These are phyloP conservation scores for Megalurothrips usitatus DNA, from an alignment of 2,888 invertebrate species.

Conservation along the genomic window DNA sequence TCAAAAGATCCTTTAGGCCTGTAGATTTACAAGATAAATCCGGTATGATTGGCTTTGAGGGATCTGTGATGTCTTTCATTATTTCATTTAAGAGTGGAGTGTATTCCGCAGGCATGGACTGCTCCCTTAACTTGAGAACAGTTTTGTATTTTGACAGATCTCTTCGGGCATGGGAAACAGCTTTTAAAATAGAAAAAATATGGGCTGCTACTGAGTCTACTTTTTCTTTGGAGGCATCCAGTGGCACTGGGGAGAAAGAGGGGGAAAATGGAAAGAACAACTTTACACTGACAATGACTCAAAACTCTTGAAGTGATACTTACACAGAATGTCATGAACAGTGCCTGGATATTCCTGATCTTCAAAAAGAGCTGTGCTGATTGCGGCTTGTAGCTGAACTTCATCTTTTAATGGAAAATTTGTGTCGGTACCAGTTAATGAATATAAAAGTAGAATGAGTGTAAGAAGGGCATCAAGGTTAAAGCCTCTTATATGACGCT, in stretches of 20 bases:
- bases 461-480: neutral
- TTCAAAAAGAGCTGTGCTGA: slow-evolving; percentile 1
- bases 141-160: neutral
- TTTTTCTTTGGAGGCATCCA: neutral
- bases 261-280: too few species aligned
- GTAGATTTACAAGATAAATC: neutral
- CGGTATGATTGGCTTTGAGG: neutral
- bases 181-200: neutral
- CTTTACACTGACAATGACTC: neutral
- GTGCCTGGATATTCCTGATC: neutral
- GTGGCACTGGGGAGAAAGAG: neutral
- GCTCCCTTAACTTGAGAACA: neutral
- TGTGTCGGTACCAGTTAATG: neutral
- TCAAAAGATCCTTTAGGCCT: neutral
- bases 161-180: neutral
- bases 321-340: neutral
- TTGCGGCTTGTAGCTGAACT: neutral
- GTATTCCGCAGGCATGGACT: neutral
- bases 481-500: neutral
- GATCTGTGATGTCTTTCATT: neutral
- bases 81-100: neutral
- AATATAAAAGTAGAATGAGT: neutral
- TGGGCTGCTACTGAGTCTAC: neutral
- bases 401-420: neutral
- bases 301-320: neutral